Conservation (phyloP, 1,140 invertebrate genomes). For the Himalopsyche phryganea region DNA sequence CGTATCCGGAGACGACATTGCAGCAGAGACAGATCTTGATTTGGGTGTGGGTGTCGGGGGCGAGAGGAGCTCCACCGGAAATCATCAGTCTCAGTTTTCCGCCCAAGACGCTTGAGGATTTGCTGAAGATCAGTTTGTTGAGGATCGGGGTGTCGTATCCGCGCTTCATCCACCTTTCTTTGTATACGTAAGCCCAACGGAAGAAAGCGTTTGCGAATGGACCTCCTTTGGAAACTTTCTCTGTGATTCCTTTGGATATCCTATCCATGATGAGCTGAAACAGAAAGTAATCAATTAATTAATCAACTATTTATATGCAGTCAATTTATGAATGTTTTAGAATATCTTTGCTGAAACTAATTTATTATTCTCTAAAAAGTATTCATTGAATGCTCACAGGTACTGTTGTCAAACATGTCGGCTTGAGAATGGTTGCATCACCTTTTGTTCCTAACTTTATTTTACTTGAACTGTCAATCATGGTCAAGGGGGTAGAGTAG, state of each 20-base stretch:
- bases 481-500: slow-evolving; percentile 91
- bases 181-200: slow-evolving; percentile 90
- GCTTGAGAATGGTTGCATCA: slow-evolving; percentile 85
- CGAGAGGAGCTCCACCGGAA: slow-evolving; percentile 90
- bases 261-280: slow-evolving; percentile 88
- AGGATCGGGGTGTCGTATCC: slow-evolving; percentile 83
- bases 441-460: slow-evolving; percentile 89
- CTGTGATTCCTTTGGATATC: slow-evolving; percentile 91
- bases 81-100: slow-evolving; percentile 84
- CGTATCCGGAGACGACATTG: slow-evolving; percentile 91
- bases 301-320: too few species aligned
- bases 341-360: too few species aligned
- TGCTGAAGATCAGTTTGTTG: slow-evolving; percentile 57
- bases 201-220: slow-evolving; percentile 76
- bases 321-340: too few species aligned
- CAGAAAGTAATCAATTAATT: too few species aligned
- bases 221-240: slow-evolving; percentile 79
- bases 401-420: slow-evolving; percentile 93
- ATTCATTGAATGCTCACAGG: too few species aligned
- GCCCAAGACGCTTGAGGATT: slow-evolving; percentile 78
- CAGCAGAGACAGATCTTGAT: slow-evolving; percentile 91
- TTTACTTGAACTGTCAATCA: slow-evolving; percentile 94
- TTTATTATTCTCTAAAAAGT: too few species aligned
- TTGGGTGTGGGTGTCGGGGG: slow-evolving; percentile 93
- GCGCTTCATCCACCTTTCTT: slow-evolving; percentile 76